Evolutionary conservation across 2,113 vertebrate species (phyloP).

Genomic region (Columba livia): DNA sequence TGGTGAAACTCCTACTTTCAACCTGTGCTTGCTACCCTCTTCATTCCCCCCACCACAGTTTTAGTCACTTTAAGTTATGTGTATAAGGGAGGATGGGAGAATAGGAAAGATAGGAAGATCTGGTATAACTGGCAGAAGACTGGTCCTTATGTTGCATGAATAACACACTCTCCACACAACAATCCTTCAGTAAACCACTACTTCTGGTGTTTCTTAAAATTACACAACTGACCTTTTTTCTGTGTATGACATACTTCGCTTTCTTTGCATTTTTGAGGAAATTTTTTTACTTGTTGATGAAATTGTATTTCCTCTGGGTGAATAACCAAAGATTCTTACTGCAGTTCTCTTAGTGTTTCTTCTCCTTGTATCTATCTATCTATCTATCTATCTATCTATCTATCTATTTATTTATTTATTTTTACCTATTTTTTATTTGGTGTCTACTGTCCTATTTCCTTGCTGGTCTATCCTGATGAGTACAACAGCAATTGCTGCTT

Average conservation of each 20-base stretch:
- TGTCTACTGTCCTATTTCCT: not conserved
- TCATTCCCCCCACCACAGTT: not conserved
- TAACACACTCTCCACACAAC: fast-evolving
- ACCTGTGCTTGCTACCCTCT: not conserved
- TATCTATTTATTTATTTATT: not conserved
- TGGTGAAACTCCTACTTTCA: not conserved
- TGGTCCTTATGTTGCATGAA: not conserved
- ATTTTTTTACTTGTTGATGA: not conserved
- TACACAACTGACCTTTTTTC: not conserved
- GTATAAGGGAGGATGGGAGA: not conserved
- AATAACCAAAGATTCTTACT: not conserved
- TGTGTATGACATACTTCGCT: not conserved
- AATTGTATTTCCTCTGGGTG: not conserved
- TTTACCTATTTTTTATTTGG: not conserved
- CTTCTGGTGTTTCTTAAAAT: not conserved
- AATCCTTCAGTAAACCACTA: not conserved
- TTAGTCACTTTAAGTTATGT: not conserved
- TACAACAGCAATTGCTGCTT: not conserved
- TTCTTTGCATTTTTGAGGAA: not conserved
- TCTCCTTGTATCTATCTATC: not conserved
- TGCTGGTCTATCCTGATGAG: not conserved
- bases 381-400: too few relatives aligned
- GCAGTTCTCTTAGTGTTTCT: not conserved
- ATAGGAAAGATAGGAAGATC: not conserved
- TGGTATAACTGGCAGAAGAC: not conserved